Evolutionary conservation across 2,797 vertebrate genomes (phyloP).

Genomic region (Pangasius macronema): DNA sequence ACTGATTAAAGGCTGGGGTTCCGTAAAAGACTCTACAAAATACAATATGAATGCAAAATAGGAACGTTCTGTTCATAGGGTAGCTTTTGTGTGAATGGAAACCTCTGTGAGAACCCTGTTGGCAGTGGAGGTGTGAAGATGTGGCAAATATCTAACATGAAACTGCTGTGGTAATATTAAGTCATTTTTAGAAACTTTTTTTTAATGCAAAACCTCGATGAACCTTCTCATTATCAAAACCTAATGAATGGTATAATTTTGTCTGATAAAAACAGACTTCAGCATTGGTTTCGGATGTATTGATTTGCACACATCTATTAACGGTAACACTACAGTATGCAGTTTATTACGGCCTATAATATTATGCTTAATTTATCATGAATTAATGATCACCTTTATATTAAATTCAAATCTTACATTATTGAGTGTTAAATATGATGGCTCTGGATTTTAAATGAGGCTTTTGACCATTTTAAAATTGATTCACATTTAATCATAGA

Average conservation of each 20-base stretch:
- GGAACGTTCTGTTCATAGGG: not conserved
- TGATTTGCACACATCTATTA: not conserved
- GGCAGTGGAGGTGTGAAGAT: not conserved
- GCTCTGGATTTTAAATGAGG: not conserved
- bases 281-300: not conserved
- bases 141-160: not conserved
- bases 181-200: no score
- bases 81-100: not conserved
- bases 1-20: not conserved
- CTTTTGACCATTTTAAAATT: not conserved
- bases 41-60: not conserved
- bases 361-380: not conserved
- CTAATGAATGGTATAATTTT: not conserved
- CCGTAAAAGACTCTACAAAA: not conserved
- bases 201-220: no score
- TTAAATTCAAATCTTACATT: not conserved
- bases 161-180: no score
- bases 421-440: not conserved
- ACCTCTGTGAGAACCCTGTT: not conserved
- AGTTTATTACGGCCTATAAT: not conserved
- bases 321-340: not conserved
- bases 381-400: not conserved
- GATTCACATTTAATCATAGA: not conserved
- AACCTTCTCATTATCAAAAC: no score
- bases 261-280: not conserved